Evolutionary conservation across 35 echinoderm and acorn worm species (phyloP).

Genomic region (Stichopus chloronotus): DNA sequence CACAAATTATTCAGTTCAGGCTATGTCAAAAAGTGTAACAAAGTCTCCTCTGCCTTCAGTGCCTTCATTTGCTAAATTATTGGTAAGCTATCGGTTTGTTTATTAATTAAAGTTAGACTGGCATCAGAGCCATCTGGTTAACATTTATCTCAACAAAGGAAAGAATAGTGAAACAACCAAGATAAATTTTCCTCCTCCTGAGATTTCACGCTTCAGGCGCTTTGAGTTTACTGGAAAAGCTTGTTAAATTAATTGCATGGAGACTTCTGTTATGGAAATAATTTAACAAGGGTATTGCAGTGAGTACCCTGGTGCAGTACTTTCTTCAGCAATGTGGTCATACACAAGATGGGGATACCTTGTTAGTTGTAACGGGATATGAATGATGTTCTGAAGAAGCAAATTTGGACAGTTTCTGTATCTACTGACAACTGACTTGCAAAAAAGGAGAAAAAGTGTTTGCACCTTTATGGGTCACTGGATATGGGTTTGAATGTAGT

Average conservation of each 20-base stretch:
- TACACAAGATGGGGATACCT: no score
- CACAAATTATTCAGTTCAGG: not conserved
- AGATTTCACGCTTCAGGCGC: not conserved
- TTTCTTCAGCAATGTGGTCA: no score
- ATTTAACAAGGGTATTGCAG: no score
- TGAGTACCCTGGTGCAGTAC: no score
- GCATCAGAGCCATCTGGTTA: slow-evolving; percentile 2
- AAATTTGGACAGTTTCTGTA: no score
- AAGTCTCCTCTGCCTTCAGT: not conserved
- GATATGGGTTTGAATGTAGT: no score
- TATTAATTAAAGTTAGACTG: not conserved
- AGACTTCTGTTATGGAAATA: not conserved
- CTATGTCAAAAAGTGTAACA: not conserved
- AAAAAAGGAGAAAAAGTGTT: no score
- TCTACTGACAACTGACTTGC: no score
- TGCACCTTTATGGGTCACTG: no score
- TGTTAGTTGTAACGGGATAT: no score
- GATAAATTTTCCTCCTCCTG: not conserved
- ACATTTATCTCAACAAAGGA: not conserved
- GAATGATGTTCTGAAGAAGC: no score
- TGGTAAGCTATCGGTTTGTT: not conserved
- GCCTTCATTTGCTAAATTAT: not conserved
- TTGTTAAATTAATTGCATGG: not conserved
- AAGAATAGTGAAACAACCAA: not conserved
- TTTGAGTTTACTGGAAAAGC: not conserved